Evolutionary conservation across 2,797 vertebrate genomes (phyloP).

Genomic region (Gouania willdenowi): DNA sequence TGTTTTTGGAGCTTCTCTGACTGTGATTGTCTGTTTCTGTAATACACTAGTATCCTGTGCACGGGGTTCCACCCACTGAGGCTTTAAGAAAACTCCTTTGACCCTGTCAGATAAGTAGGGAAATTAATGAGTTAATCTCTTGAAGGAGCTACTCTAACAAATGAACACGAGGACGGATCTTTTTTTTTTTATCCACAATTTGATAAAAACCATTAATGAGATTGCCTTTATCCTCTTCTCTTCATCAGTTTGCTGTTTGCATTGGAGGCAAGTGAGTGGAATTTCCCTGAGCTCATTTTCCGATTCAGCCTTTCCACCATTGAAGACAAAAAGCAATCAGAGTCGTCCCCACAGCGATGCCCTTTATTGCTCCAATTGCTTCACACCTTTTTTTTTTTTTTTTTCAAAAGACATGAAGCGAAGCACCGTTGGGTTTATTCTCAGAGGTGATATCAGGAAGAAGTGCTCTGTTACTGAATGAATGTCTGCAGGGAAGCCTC

Average conservation of each 20-base stretch:
- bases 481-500: slow-evolving; percentile 13
- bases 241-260: slow-evolving; percentile 18
- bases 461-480: slow-evolving; percentile 7
- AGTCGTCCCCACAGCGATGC: slow-evolving; percentile 28
- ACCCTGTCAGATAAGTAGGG: too few species aligned
- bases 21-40: too few species aligned
- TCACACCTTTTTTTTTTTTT: too few species aligned
- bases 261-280: slow-evolving; percentile 18
- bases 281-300: slow-evolving; percentile 35
- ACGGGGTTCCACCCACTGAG: too few species aligned
- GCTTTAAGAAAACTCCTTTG: too few species aligned
- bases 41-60: too few species aligned
- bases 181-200: slow-evolving; percentile 16
- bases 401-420: slow-evolving; percentile 33
- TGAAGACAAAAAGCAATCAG: slow-evolving; percentile 53
- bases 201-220: slow-evolving; percentile 22
- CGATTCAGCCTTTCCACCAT: slow-evolving; percentile 46
- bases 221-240: not conserved
- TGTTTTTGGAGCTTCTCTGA: too few species aligned
- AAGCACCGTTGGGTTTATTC: slow-evolving; percentile 12
- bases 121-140: too few species aligned
- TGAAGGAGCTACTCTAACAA: not conserved
- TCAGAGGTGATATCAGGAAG: slow-evolving; percentile 19
- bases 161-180: slow-evolving; percentile 16
- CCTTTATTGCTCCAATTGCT: slow-evolving; percentile 37